Base-by-base conservation (phyloP, 2,888 invertebrate species). In the Cepaea hortensis region DNA sequence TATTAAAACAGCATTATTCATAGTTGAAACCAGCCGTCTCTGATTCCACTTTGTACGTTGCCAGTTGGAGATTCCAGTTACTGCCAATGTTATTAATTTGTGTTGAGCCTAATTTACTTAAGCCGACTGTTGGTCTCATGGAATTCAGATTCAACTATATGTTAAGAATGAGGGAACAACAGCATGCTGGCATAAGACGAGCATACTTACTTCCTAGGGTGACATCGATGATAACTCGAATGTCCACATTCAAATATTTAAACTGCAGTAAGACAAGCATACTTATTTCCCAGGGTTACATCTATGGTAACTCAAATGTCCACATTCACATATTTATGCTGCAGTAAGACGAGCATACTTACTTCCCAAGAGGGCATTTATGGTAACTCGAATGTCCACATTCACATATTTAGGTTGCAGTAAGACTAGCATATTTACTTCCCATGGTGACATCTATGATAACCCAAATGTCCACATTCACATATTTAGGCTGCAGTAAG, bases 341-440 rank as follows among this genome's bases (percentile, higher is more conserved):
- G 35, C 35, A 35, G 35, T 35, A 35, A 35, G 35, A 35, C 35
- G 35, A 35, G 35, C 35, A 35, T 35, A 87, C 89, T 86, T 89
- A 93, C 93, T 92, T 89, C 94, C 94, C 80, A 88, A 86, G 6
- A 93, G 92, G 73, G 98, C 97, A 93, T 98, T 98, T 20, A 99
- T 96, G 89, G 98, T 97, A 23, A 98, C 96, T 90, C 98, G 95
- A 87, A 94, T 94, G 93, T 99, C 98, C 3, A 99, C 98, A 93
- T 99, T 99, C 97, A 98, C 97, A 93, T 98, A 98, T 88, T 98
- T 96, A 0, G 98, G 98, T 93, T 98, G 98, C 15, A 99, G 97
- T 81, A 55, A 55, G 55, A 55, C 2, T 0, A 1, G 55, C 3
- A 55, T 55, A 87, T 88, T 86, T 88, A 93, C 93, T 92, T 89